Evolutionary conservation across 1,140 invertebrate genomes (phyloP).

Genomic region (Sweltsa coloradensis): DNA sequence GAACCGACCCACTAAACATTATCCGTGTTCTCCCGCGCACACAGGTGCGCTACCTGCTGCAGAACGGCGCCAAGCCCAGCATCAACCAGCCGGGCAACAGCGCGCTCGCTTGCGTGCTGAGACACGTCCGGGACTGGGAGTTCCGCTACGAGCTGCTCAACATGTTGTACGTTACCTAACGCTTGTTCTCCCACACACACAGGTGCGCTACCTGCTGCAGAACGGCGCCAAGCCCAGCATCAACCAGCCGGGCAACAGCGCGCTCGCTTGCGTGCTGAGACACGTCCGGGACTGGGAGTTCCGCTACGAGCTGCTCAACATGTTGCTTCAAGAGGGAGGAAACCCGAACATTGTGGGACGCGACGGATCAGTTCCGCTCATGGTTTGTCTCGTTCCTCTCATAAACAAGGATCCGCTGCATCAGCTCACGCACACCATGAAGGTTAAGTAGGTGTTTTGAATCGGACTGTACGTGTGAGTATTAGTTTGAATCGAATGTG

Average conservation of each 20-base stretch:
- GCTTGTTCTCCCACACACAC: too few relatives aligned
- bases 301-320: slow-evolving; percentile 55
- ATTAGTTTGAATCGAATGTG: too few relatives aligned
- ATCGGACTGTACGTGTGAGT: not conserved
- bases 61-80: slow-evolving; percentile 49
- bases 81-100: slow-evolving; percentile 60
- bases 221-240: slow-evolving; percentile 52
- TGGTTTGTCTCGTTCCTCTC: slow-evolving; percentile 58
- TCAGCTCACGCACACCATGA: slow-evolving; percentile 62
- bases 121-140: slow-evolving; percentile 65
- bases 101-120: slow-evolving; percentile 52
- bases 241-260: slow-evolving; percentile 56
- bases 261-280: slow-evolving; percentile 54
- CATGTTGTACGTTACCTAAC: too few relatives aligned
- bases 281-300: slow-evolving; percentile 67
- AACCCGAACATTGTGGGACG: slow-evolving; percentile 53
- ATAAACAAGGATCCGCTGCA: slow-evolving; percentile 64
- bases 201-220: slow-evolving; percentile 39
- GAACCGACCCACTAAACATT: too few relatives aligned
- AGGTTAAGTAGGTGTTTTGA: slow-evolving; percentile 34
- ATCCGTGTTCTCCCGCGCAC: too few relatives aligned
- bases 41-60: slow-evolving; percentile 38
- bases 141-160: slow-evolving; percentile 57
- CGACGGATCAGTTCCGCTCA: slow-evolving; percentile 56
- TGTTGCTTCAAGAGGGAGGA: slow-evolving; percentile 54